phyloP scores from a whole-genome alignment of 2,797 vertebrate species.

The Malurus leucopterus region DNA sequence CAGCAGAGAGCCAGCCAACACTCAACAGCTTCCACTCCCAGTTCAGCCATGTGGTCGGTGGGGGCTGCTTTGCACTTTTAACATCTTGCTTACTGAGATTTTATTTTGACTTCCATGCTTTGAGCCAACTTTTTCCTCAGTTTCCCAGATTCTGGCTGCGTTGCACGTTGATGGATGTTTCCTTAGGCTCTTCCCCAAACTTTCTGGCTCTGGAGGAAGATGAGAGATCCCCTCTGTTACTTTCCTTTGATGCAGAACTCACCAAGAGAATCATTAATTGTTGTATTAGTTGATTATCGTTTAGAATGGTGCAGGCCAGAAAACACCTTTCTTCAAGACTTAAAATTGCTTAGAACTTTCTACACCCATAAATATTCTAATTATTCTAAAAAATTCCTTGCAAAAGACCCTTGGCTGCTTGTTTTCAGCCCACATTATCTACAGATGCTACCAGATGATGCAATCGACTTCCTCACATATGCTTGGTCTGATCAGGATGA shows the following conservation, averaged over 20 bases:
- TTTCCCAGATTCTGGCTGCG: neutral
- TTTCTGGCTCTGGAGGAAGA: neutral
- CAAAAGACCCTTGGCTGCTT: neutral
- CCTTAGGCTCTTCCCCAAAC: neutral
- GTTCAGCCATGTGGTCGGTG: neutral
- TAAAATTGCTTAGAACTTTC: neutral
- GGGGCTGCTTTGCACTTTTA: neutral
- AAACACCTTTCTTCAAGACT: neutral
- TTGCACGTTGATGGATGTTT: neutral
- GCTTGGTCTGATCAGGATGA: neutral
- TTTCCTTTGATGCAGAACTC: neutral
- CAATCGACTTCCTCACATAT: neutral
- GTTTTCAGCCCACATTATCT: neutral
- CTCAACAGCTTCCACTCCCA: neutral
- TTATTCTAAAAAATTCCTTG: neutral
- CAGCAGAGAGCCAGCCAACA: neutral
- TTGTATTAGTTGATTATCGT: neutral
- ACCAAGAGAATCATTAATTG: neutral
- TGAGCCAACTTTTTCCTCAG: neutral
- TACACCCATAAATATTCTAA: neutral
- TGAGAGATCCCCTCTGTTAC: neutral
- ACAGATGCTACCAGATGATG: neutral
- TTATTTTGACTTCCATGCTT: neutral
- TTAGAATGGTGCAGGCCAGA: neutral
- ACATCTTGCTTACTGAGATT: neutral